Evolutionary conservation across 2,797 vertebrate species (phyloP), one percentile per base, ranked within the genome.

Genomic region (Aulostomus chinensis): DNA sequence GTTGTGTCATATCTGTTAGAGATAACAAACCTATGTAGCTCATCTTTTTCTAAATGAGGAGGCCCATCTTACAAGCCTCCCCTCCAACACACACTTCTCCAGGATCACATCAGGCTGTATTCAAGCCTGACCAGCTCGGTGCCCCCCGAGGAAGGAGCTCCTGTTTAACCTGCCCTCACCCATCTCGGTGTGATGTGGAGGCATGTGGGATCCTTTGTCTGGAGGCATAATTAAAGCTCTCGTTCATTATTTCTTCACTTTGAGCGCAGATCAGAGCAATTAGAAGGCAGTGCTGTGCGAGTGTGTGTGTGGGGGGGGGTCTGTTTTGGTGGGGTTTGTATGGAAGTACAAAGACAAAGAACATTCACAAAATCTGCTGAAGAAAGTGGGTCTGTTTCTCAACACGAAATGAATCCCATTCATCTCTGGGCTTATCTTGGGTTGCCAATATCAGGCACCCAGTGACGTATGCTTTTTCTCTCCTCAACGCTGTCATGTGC

Each of bases 1-100:
- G 86, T 88, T 88, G 76, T 85, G 86, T 88, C 87, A 83, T 84
- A 85, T 86, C 80, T 78, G 78, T 83, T 82, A 80, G 57, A 77
- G 74, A 85, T 83, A 85, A 81, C 76, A 82, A 83, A 81, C 65
- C 65, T 74, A 76, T 68, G 73, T 54, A 71, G 68, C 59, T 69
- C 70, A 28, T 64, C 37, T 56, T 13, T 52, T 33, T 51, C 39
- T 2, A 11, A 60, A 64, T 31, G 35, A 68, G n/a, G 16, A 48
- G 61, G 59, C 48, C 34, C 30, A 28, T 59, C 49, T 56, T 18
- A 18, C 55, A 33, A 12, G 37, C 39, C 16, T 26, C 31, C 26
- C 20, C 13, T 26, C 25, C 5, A 1, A 26, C 31, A 12, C 9
- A 32, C 17, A 7, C 39, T 48, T 53, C 62, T 48, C 28, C 15